phyloP scores from a whole-genome alignment of 2,113 vertebrate species.

The Percina caprodes region DNA sequence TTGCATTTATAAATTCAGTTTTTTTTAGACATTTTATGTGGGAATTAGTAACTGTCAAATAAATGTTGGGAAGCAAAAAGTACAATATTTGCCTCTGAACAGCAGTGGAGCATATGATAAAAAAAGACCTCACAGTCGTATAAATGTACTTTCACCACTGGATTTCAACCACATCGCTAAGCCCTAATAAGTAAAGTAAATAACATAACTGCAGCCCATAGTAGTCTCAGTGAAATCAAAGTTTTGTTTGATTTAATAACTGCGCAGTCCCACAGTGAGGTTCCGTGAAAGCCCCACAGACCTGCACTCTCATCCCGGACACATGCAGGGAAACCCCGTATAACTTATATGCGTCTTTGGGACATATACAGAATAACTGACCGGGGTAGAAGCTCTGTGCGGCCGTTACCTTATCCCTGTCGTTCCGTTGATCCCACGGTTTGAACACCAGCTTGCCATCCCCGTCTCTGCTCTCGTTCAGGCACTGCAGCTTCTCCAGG shows the following conservation, averaged over 20 bases:
- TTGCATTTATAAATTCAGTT: background rate
- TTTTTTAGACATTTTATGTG: background rate
- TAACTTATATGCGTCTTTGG: background rate
- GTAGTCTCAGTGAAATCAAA: background rate
- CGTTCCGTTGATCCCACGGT: constrained; percentile 91
- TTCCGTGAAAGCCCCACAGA: background rate
- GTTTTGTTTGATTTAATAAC: background rate
- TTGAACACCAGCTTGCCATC: constrained; percentile 94
- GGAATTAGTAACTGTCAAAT: background rate
- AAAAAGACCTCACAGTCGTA: no score
- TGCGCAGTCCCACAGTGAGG: background rate
- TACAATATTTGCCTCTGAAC: background rate
- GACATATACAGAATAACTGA: rapidly evolving
- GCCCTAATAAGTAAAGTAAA: background rate
- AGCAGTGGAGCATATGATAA: background rate
- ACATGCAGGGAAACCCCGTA: background rate
- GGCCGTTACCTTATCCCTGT: constrained; percentile 87
- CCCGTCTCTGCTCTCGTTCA: constrained; percentile 94
- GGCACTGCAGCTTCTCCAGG: constrained; percentile 92
- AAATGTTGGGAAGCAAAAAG: background rate
- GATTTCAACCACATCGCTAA: background rate
- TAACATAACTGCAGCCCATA: background rate
- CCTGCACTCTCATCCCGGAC: background rate
- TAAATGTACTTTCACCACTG: background rate
- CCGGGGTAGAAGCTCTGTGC: background rate